Conservation (phyloP, 2,113 vertebrate species). For the Pitta sordida region DNA sequence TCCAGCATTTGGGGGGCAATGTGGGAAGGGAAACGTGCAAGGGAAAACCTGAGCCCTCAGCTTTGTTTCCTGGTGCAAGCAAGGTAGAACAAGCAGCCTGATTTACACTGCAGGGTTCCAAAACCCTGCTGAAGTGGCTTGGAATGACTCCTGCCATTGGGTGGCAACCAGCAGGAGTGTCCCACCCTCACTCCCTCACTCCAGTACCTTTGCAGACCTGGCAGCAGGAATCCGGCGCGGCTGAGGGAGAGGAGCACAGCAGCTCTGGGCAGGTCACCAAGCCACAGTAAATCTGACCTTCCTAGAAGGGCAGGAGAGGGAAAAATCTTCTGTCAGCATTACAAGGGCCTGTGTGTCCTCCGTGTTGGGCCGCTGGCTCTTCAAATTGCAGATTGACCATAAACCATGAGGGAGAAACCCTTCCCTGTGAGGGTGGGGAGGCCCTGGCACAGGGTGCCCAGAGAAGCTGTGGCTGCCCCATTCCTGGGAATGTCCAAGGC, state of each 20-base stretch:
- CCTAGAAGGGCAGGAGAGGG: conserved; percentile 62
- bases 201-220: conserved; percentile 85
- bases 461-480: not conserved
- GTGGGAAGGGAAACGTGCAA: not conserved
- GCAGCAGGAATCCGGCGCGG: conserved; percentile 85
- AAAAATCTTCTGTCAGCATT: not conserved
- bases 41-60: not conserved
- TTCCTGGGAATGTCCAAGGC: not conserved
- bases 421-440: too few species aligned
- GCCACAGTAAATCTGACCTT: conserved; percentile 92
- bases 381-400: not conserved
- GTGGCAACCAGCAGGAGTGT: not conserved
- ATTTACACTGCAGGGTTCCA: not conserved
- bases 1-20: too few species aligned
- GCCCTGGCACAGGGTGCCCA: not conserved
- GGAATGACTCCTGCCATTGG: not conserved
- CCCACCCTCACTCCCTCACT: not conserved
- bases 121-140: not conserved
- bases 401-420: not conserved
- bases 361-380: accelerated
- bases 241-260: conserved; percentile 78
- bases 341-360: accelerated
- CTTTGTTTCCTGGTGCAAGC: not conserved
- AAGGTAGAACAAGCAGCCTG: not conserved
- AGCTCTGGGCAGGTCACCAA: conserved; percentile 87